Conservation (phyloP, 2,113 vertebrate species). For the Craseonycteris thonglongyai region DNA sequence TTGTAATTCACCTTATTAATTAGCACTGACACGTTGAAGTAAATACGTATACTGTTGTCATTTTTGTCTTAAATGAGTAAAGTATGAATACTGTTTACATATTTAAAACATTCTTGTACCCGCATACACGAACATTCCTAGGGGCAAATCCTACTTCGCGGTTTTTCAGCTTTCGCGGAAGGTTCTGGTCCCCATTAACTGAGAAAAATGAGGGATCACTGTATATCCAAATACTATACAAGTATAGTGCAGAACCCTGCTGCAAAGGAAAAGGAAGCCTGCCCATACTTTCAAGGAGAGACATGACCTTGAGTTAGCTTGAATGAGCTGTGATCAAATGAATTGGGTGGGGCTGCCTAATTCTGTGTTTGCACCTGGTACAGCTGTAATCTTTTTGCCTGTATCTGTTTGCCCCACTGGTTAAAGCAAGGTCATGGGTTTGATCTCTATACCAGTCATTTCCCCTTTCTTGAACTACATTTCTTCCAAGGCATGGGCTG, state of each 20-base stretch:
- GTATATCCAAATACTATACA: too few relatives aligned
- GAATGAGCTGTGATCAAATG: background rate
- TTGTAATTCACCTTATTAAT: too few relatives aligned
- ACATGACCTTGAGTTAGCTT: slow-evolving; percentile 9
- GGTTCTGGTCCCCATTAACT: too few relatives aligned
- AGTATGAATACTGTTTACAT: too few relatives aligned
- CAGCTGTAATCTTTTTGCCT: slow-evolving; percentile 30
- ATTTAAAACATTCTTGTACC: too few relatives aligned
- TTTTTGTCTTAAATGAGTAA: too few relatives aligned
- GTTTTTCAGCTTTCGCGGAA: too few relatives aligned
- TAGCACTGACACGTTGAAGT: too few relatives aligned
- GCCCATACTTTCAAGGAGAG: slow-evolving; percentile 18
- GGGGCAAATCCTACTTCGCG: too few relatives aligned
- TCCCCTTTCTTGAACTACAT: background rate
- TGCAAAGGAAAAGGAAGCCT: background rate
- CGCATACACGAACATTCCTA: too few relatives aligned
- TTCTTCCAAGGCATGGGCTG: background rate
- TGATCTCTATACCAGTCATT: background rate
- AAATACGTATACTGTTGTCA: too few relatives aligned
- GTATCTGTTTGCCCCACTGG: background rate
- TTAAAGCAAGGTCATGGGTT: slow-evolving; percentile 23
- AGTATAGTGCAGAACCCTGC: background rate
- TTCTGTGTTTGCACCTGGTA: slow-evolving; percentile 39
- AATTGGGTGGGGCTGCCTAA: background rate
- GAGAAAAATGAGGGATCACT: too few relatives aligned